Evolutionary conservation across 2,888 invertebrate genomes (phyloP).

Genomic region (Abrostola triplasia): DNA sequence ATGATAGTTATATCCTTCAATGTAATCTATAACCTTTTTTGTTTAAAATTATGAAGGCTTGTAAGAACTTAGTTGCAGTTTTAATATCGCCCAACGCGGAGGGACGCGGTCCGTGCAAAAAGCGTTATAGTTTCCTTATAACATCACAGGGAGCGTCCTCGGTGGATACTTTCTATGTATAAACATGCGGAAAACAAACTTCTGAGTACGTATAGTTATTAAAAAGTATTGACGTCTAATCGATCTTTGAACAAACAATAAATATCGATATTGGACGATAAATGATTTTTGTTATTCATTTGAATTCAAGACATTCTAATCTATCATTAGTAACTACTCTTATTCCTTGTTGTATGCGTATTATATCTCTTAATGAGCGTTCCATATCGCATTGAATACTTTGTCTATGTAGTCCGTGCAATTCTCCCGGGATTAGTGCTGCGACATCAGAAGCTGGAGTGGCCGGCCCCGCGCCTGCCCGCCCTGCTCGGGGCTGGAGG

Average conservation of each 20-base stretch:
- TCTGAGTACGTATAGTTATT: too few relatives aligned
- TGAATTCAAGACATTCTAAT: too few relatives aligned
- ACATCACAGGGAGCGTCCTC: not conserved
- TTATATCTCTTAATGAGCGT: too few relatives aligned
- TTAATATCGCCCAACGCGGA: slow-evolving; percentile 18
- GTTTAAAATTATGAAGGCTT: slow-evolving; percentile 18
- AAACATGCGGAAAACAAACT: too few relatives aligned
- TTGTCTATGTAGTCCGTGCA: slow-evolving; percentile 2
- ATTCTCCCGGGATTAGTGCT: slow-evolving; percentile 36
- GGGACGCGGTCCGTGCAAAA: slow-evolving; percentile 2
- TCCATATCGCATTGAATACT: not conserved
- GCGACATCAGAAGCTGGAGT: slow-evolving; percentile 21
- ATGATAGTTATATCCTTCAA: too few relatives aligned
- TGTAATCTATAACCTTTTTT: not conserved
- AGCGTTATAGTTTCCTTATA: slow-evolving; percentile 14
- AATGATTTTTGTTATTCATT: too few relatives aligned
- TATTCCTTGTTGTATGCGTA: too few relatives aligned
- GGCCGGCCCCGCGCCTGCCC: not conserved
- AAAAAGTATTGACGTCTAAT: too few relatives aligned
- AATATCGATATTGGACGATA: too few relatives aligned
- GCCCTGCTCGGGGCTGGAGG: not conserved
- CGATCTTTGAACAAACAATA: too few relatives aligned
- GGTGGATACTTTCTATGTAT: not conserved
- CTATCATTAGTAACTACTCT: too few relatives aligned
- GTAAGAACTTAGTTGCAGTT: slow-evolving; percentile 24